Percentiles rank a stretch among this genome's conserved stretches.
Evolutionary conservation across 2,888 invertebrate genomes (phyloP).

Genomic region (Cepaea hortensis): DNA sequence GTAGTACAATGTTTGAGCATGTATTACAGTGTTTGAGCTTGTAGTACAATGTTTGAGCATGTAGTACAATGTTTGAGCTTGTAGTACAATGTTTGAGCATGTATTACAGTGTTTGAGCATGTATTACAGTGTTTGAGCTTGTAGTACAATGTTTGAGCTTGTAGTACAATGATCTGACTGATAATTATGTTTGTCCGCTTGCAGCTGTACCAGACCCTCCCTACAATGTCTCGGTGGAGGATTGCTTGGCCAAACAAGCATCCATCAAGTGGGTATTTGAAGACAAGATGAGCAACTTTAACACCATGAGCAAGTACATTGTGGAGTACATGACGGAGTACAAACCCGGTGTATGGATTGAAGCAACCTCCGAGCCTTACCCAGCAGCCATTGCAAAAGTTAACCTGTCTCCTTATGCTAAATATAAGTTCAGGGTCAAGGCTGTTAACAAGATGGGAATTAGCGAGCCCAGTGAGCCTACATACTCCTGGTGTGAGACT

Average conservation of each 20-base stretch:
- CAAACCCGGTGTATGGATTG: conserved; percentile 58
- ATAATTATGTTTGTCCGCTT: not conserved
- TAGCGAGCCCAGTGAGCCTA: conserved; percentile 86
- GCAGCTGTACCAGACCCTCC: conserved; percentile 84
- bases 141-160: no score
- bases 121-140: no score
- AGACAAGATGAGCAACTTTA: conserved; percentile 68
- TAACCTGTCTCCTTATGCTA: conserved; percentile 43
- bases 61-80: no score
- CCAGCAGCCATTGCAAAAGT: conserved; percentile 38
- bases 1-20: no score
- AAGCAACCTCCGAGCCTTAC: conserved; percentile 13
- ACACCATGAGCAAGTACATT: conserved; percentile 63
- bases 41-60: no score
- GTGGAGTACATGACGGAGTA: conserved; percentile 70
- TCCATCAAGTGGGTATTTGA: conserved; percentile 84
- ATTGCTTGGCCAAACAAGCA: conserved; percentile 85
- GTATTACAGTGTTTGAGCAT: no score
- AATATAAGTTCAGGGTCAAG: conserved; percentile 89
- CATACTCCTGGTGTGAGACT: conserved; percentile 83
- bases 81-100: no score
- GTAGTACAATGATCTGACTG: no score
- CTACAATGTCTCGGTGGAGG: conserved; percentile 78
- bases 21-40: no score
- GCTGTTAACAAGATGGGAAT: conserved; percentile 95